These are phyloP conservation scores for Phoxinus dragarum DNA, from an alignment of 2,797 vertebrate species.

Conservation along the genomic window DNA sequence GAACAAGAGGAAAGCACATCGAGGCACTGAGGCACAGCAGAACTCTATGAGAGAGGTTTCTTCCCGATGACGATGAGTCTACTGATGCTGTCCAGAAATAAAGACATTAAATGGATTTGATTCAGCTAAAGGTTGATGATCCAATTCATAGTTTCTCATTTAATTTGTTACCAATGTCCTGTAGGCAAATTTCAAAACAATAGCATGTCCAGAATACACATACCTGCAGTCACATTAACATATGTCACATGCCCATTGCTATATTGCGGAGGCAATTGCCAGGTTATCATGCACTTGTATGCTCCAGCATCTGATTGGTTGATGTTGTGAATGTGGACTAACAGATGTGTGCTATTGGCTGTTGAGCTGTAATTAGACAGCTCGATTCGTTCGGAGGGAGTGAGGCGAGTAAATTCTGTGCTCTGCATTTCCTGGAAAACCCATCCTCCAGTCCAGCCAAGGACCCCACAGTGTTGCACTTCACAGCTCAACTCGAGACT, in stretches of 20 bases:
- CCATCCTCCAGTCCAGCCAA: slow-evolving; percentile 65
- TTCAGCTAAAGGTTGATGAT: background rate
- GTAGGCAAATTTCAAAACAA: background rate
- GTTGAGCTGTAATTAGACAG: slow-evolving; percentile 40
- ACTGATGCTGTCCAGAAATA: background rate
- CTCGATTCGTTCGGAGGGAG: background rate
- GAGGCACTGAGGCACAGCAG: slow-evolving; percentile 61
- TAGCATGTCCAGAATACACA: slow-evolving; percentile 51
- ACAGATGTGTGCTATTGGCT: slow-evolving; percentile 45
- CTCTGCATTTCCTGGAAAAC: background rate
- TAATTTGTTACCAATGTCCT: background rate
- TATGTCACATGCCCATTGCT: slow-evolving; percentile 61
- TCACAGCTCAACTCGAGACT: slow-evolving; percentile 66
- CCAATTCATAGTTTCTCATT: background rate
- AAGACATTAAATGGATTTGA: background rate
- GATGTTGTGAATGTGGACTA: slow-evolving; percentile 57
- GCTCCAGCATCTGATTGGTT: slow-evolving; percentile 65
- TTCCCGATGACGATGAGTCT: slow-evolving; percentile 21
- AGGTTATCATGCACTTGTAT: slow-evolving; percentile 67
- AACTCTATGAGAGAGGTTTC: slow-evolving; percentile 62
- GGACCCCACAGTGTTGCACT: slow-evolving; percentile 69
- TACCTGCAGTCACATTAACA: slow-evolving; percentile 67
- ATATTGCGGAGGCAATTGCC: slow-evolving; percentile 35
- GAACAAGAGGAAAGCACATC: slow-evolving; percentile 65
- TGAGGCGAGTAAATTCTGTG: background rate